Evolutionary conservation across 2,888 invertebrate species (phyloP), one percentile per base, ranked within the genome.

Genomic region (Eugnorisma glareosa): DNA sequence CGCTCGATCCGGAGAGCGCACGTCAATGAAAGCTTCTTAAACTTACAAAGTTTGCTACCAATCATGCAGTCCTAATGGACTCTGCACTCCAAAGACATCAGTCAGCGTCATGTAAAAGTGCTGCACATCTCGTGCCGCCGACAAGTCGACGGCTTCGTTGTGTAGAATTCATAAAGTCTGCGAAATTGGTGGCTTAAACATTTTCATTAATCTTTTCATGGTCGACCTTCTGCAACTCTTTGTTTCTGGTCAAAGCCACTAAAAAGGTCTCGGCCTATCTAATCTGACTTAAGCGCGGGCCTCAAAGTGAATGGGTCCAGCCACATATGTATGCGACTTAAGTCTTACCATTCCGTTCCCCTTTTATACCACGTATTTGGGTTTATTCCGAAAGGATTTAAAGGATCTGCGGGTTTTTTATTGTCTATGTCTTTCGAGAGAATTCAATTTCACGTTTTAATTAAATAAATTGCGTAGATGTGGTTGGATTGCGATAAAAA

Each of bases 221-320:
- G 21, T 63, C 37, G 28, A 18, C 77, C 81, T 84, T 81, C 72
- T 77, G 40, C 40, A 21, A n/a, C 15, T 11, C 31, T 70, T n/a
- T 54, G n/a, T 18, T 54, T 64, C 51, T 13, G n/a, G 31, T 40
- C 31, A 71, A 63, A 75, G 37, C 70, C 67, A 73, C 69, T 59
- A 72, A 80, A 77, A 86, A 81, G 74, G 77, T 77, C 31, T 75
- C 59, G 28, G 68, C 45, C 61, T 68, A 73, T 84, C 82, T 84
- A 79, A 84, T 82, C 80, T 57, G 68, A 61, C 71, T 70, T 75
- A 81, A 81, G 67, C 73, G 37, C 51, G 43, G 54, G 68, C 64
- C 73, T 81, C 68, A 77, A 82, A 82, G 67, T 63, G 70, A 76
- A 82, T 72, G 70, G 77, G 78, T 86, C 84, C 79, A 76, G 51